A percentile compares a stretch with the other conserved stretches of the same genome.
Evolutionary conservation across 2,888 invertebrate species (phyloP).

Genomic region (Drosophila yooni): DNA sequence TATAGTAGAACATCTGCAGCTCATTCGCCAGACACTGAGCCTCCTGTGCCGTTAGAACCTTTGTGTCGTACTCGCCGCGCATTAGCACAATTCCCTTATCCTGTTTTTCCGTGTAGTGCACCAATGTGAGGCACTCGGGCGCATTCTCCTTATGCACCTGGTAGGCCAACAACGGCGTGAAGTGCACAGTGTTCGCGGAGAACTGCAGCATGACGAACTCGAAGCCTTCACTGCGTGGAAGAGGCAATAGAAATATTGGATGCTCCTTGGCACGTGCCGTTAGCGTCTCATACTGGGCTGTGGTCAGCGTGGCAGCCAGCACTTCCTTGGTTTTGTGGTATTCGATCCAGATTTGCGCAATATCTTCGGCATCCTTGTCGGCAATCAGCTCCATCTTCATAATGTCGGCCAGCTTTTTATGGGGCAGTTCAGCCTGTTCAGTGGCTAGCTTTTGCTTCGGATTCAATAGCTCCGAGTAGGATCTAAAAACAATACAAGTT

Average conservation of each 20-base stretch:
- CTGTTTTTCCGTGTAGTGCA: slow-evolving; percentile 91
- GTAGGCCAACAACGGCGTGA: slow-evolving; percentile 93
- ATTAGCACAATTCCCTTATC: slow-evolving; percentile 92
- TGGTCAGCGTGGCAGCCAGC: slow-evolving; percentile 90
- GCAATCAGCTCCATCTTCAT: slow-evolving; percentile 91
- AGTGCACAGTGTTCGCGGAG: slow-evolving; percentile 90
- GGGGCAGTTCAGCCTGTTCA: slow-evolving; percentile 83
- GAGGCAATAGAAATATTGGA: slow-evolving; percentile 91
- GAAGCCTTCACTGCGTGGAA: slow-evolving; percentile 93
- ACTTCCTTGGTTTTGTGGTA: slow-evolving; percentile 92
- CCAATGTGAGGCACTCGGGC: slow-evolving; percentile 93
- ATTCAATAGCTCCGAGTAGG: slow-evolving; percentile 88
- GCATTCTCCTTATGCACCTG: slow-evolving; percentile 95
- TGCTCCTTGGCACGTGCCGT: slow-evolving; percentile 87
- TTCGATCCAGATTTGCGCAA: slow-evolving; percentile 91
- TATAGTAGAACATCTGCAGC: slow-evolving; percentile 92
- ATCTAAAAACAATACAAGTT: slow-evolving; percentile 81
- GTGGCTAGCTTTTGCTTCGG: slow-evolving; percentile 86
- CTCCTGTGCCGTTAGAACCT: slow-evolving; percentile 90
- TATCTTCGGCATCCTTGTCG: slow-evolving; percentile 90
- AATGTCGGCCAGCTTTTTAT: slow-evolving; percentile 88
- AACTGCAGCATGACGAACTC: slow-evolving; percentile 94
- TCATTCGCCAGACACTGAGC: slow-evolving; percentile 95
- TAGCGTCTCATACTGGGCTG: slow-evolving; percentile 87
- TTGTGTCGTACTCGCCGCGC: slow-evolving; percentile 94